A percentile compares a stretch with the other conserved stretches of the same genome.
Evolutionary conservation across 2,888 invertebrate genomes (phyloP).

Genomic region (Apomyelois bistriatella): DNA sequence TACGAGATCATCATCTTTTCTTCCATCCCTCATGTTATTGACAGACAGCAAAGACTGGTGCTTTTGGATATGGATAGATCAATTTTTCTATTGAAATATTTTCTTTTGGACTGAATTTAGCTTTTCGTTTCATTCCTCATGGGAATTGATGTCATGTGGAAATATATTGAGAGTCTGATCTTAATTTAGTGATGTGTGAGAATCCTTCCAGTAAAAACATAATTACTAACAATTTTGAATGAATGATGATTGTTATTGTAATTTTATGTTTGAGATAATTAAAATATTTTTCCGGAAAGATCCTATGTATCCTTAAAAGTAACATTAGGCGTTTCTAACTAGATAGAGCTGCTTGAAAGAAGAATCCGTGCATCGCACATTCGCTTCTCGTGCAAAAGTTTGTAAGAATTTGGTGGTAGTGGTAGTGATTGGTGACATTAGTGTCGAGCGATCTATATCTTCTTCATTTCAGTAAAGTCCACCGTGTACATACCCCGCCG

Average conservation of each 20-base stretch:
- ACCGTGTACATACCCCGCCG: conserved; percentile 39
- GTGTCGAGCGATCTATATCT: conserved; percentile 75
- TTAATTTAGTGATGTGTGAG: conserved; percentile 50
- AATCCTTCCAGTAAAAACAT: conserved; percentile 62
- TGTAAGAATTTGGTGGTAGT: conserved; percentile 65
- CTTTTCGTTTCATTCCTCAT: conserved; percentile 79
- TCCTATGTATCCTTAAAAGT: conserved; percentile 61
- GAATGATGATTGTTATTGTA: background rate
- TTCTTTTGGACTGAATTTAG: conserved; percentile 52
- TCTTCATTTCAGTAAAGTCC: conserved; percentile 36
- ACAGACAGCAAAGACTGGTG: conserved; percentile 62
- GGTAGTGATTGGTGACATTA: conserved; percentile 68
- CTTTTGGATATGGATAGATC: conserved; percentile 71
- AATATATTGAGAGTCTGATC: conserved; percentile 32
- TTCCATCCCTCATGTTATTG: conserved; percentile 28
- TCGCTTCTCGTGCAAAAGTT: conserved; percentile 78
- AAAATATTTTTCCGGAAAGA: conserved; percentile 51
- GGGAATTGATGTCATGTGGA: conserved; percentile 66
- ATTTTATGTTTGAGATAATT: background rate
- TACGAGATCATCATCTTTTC: conserved; percentile 17
- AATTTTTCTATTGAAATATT: conserved; percentile 36
- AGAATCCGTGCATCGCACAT: conserved; percentile 78
- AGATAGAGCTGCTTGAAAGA: conserved; percentile 78
- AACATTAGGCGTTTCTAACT: conserved; percentile 77
- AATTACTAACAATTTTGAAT: background rate